Evolutionary conservation across 2,888 invertebrate genomes (phyloP).

Genomic region (Athrips mouffetella): DNA sequence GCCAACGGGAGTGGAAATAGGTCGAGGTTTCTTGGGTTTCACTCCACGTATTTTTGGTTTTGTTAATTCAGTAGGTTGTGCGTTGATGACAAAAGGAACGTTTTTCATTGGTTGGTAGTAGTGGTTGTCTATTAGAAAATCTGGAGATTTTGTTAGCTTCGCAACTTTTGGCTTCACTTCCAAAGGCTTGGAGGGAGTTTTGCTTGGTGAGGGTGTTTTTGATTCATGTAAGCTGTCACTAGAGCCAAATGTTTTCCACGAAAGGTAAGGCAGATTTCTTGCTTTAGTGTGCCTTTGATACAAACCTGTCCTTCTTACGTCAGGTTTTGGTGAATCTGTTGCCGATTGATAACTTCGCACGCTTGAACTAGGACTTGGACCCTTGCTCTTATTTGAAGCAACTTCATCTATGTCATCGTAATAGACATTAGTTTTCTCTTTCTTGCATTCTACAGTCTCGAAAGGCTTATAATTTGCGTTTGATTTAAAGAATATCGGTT

Average conservation of each 20-base stretch:
- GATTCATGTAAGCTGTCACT: constrained; percentile 40
- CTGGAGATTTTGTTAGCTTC: constrained; percentile 54
- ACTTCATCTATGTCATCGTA: constrained; percentile 67
- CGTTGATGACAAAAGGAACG: constrained; percentile 59
- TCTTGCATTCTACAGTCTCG: constrained; percentile 22
- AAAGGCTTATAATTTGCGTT: constrained; percentile 9
- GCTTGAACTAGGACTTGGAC: constrained; percentile 10
- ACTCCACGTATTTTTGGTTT: constrained; percentile 28
- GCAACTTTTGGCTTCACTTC: constrained; percentile 38
- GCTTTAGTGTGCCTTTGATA: constrained; percentile 57
- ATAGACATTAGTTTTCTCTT: constrained; percentile 50
- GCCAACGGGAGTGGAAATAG: constrained; percentile 12
- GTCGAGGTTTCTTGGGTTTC: constrained; percentile 27
- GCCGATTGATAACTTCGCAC: constrained; percentile 26
- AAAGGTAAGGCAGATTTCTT: constrained; percentile 48
- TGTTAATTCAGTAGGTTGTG: constrained; percentile 33
- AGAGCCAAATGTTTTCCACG: constrained; percentile 45
- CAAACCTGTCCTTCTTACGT: constrained; percentile 40
- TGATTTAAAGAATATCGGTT: constrained; percentile 54
- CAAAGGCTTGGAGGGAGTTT: constrained; percentile 27
- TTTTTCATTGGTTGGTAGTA: constrained; percentile 65
- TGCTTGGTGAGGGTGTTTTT: constrained; percentile 35
- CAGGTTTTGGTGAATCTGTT: constrained; percentile 17
- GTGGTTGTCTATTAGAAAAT: constrained; percentile 59
- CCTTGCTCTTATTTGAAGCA: constrained; percentile 17